These are phyloP conservation scores for Meteorus cinctellus DNA, from an alignment of 2,888 invertebrate species.

Conservation along the genomic window DNA sequence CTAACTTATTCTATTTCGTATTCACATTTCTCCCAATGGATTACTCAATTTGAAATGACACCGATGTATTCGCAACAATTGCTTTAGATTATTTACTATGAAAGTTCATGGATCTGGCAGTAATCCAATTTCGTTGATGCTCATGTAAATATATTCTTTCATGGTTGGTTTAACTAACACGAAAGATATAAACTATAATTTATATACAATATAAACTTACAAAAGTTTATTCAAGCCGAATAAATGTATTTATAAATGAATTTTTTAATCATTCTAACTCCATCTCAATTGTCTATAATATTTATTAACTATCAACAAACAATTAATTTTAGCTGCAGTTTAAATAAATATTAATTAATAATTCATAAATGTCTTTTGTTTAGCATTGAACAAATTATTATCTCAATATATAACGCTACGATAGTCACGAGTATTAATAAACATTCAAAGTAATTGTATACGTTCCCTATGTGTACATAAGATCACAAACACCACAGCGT, in stretches of 20 bases:
- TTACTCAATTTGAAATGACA: slow-evolving; percentile 60
- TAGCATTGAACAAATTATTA: too few relatives aligned
- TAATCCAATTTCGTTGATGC: slow-evolving; percentile 59
- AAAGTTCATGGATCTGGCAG: slow-evolving; percentile 57
- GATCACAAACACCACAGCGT: neutral
- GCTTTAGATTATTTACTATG: neutral
- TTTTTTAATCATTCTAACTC: too few relatives aligned
- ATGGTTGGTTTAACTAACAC: slow-evolving; percentile 31
- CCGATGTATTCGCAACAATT: neutral
- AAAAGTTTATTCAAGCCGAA: too few relatives aligned
- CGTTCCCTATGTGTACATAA: neutral
- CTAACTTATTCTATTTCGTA: neutral
- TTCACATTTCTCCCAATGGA: slow-evolving; percentile 59
- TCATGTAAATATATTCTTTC: slow-evolving; percentile 61
- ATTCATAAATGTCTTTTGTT: too few relatives aligned
- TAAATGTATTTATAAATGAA: too few relatives aligned
- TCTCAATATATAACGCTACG: neutral
- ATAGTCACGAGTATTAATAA: neutral
- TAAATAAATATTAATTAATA: too few relatives aligned
- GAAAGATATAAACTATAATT: slow-evolving; percentile 33
- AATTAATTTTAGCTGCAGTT: too few relatives aligned
- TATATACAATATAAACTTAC: neutral
- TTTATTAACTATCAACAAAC: too few relatives aligned
- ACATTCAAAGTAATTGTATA: neutral
- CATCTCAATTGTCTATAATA: too few relatives aligned